A percentile compares a stretch with the other conserved stretches of the same genome.
phyloP scores from a whole-genome alignment of 2,113 vertebrate species.

The Zosterops hypoxanthus region DNA sequence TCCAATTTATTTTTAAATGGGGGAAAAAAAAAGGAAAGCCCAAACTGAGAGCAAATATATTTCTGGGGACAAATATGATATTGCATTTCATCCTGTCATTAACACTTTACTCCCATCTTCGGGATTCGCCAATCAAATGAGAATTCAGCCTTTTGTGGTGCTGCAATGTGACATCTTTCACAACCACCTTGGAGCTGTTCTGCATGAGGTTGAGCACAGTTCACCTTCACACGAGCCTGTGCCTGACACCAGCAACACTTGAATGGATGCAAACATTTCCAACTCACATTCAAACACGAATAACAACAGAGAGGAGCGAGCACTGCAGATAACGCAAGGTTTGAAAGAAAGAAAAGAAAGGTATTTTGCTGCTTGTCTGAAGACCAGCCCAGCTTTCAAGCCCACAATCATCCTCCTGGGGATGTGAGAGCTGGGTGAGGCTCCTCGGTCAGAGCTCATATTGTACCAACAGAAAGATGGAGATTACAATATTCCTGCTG shows the following conservation, averaged over 20 bases:
- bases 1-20: slow-evolving; percentile 45
- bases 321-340: not conserved
- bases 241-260: not conserved
- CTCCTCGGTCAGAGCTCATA: not conserved
- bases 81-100: not conserved
- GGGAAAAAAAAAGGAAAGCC: not conserved
- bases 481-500: not conserved
- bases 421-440: not conserved
- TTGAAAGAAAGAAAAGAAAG: not conserved
- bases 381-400: not conserved
- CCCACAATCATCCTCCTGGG: not conserved
- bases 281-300: not conserved
- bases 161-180: not conserved
- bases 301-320: not conserved
- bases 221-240: not conserved
- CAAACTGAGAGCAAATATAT: slow-evolving; percentile 13
- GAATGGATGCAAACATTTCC: not conserved
- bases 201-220: not conserved
- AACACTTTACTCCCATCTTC: not conserved
- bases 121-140: not conserved
- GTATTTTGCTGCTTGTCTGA: not conserved
- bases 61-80: slow-evolving; percentile 10
- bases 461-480: not conserved
- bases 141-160: not conserved
- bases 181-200: not conserved